These are phyloP conservation scores for Scytalopus superciliaris DNA, from an alignment of 2,113 vertebrate species.

Conservation along the genomic window DNA sequence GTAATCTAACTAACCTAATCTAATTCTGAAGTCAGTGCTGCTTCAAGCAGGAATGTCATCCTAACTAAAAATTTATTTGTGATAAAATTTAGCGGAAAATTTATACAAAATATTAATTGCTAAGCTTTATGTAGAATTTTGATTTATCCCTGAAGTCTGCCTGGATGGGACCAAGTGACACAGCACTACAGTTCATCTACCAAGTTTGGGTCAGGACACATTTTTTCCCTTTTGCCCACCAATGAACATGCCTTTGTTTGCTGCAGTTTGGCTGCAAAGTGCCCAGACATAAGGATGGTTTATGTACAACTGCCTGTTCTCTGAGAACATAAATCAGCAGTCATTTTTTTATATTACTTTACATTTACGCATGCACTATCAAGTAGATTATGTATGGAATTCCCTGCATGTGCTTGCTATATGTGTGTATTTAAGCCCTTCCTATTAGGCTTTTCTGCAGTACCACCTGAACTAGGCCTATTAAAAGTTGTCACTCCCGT, in stretches of 20 bases:
- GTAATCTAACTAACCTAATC: no score
- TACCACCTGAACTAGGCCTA: conserved; percentile 46
- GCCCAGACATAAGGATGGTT: neutral
- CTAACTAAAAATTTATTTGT: neutral
- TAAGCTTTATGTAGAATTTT: neutral
- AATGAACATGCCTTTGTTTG: neutral
- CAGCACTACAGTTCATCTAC: neutral
- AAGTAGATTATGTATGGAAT: neutral
- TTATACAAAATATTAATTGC: neutral
- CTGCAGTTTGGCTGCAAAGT: neutral
- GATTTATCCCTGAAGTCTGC: neutral
- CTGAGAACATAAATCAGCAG: neutral
- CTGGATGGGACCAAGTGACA: neutral
- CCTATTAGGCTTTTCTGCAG: conserved; percentile 43
- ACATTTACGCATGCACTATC: neutral
- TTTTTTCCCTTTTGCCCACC: neutral
- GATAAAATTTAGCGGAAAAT: neutral
- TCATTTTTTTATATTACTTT: neutral
- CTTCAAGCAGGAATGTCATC: neutral
- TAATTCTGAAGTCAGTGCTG: neutral
- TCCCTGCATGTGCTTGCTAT: neutral
- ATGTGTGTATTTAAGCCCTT: neutral
- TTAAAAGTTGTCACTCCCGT: conserved; percentile 60
- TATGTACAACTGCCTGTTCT: neutral
- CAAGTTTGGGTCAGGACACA: neutral